phyloP scores from a whole-genome alignment of 2,113 vertebrate genomes.

The Lepus timidus region DNA sequence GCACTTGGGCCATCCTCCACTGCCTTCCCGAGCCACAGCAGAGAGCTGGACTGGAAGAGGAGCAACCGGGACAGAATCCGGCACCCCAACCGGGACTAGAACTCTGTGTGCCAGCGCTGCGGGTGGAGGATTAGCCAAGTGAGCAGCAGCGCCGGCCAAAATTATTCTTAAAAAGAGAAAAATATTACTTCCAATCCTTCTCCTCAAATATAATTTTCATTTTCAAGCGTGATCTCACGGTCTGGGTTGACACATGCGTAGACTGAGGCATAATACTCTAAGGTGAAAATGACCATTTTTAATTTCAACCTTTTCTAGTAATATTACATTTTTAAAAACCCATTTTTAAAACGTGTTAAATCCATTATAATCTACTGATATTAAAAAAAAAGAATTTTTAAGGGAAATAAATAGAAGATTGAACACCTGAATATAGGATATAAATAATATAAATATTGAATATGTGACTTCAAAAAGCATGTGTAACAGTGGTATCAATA shows the following conservation, averaged over 20 bases:
- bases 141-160: too few relatives aligned
- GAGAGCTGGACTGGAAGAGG: too few relatives aligned
- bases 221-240: background rate
- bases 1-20: too few relatives aligned
- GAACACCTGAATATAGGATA: background rate
- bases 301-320: constrained; percentile 3
- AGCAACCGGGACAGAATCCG: too few relatives aligned
- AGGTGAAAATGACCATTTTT: too few relatives aligned
- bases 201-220: background rate
- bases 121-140: too few relatives aligned
- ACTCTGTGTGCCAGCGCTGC: too few relatives aligned
- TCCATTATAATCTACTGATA: background rate
- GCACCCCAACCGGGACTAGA: too few relatives aligned
- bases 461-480: background rate
- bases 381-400: background rate
- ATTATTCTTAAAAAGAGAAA: constrained; percentile 24
- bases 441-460: constrained; percentile 45
- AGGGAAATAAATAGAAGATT: background rate
- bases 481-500: background rate
- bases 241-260: background rate
- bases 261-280: background rate
- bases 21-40: too few relatives aligned
- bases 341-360: background rate
- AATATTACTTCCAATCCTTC: background rate
- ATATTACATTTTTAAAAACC: background rate